phyloP scores from a whole-genome alignment of 2,113 vertebrate genomes.

The Anser brachyrhynchus region DNA sequence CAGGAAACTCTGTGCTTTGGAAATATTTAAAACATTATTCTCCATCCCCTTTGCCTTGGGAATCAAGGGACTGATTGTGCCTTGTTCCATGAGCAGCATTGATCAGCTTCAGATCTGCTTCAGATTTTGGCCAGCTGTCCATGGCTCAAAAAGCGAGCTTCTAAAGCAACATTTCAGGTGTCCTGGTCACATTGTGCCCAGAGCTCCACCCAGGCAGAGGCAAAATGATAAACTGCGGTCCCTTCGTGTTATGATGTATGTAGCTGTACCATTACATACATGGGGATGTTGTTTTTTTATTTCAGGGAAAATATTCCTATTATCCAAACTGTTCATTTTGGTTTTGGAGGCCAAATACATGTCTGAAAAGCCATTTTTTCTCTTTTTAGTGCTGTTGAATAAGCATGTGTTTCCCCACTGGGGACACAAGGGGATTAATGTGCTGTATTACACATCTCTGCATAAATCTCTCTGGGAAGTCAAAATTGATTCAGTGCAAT shows the following conservation, averaged over 20 bases:
- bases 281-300: not conserved
- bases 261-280: not conserved
- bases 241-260: accelerated
- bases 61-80: not conserved
- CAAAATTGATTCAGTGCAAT: constrained; percentile 37
- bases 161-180: not conserved
- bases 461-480: constrained; percentile 47
- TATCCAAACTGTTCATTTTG: not conserved
- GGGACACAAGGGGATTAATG: constrained; percentile 5
- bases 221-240: not conserved
- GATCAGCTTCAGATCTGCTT: not conserved
- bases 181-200: not conserved
- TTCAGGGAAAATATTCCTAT: not conserved
- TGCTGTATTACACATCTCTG: not conserved
- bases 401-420: not conserved
- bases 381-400: not conserved
- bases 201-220: not conserved
- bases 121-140: not conserved
- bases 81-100: not conserved
- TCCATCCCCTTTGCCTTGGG: not conserved
- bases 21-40: not conserved
- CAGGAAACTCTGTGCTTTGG: not conserved
- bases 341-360: not conserved
- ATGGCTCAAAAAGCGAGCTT: not conserved
- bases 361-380: not conserved